Percentiles rank a stretch among this genome's conserved stretches.
Conservation (phyloP, 2,797 vertebrate species). For the Poecilia wingei region DNA sequence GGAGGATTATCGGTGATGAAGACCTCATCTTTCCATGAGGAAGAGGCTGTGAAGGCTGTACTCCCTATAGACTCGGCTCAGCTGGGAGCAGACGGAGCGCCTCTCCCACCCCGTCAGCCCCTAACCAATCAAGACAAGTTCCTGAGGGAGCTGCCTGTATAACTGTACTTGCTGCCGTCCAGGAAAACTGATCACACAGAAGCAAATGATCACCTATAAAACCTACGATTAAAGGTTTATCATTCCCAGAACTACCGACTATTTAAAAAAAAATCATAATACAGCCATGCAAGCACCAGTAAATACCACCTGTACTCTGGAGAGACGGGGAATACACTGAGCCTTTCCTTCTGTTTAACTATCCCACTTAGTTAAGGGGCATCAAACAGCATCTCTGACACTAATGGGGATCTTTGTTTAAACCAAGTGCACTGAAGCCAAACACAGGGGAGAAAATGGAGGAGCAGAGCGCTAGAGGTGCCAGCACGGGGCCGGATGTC, state of each 20-base stretch:
- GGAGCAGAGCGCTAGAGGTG: constrained; percentile 5
- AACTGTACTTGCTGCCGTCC: constrained; percentile 54
- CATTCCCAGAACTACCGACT: too few relatives aligned
- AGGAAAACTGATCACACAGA: constrained; percentile 38
- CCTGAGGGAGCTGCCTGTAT: constrained; percentile 38
- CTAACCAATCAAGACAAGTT: constrained; percentile 78
- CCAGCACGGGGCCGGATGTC: neutral
- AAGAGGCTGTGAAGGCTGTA: constrained; percentile 27
- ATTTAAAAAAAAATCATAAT: neutral
- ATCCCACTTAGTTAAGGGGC: constrained; percentile 46
- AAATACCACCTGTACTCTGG: constrained; percentile 19
- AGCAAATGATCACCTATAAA: constrained; percentile 9
- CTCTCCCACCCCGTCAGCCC: constrained; percentile 66
- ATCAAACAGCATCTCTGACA: constrained; percentile 53
- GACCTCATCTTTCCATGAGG: constrained; percentile 12
- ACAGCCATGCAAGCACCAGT: neutral
- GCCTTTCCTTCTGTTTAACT: constrained; percentile 21
- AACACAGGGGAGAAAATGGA: constrained; percentile 46
- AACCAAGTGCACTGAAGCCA: constrained; percentile 51
- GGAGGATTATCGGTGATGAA: constrained; percentile 2
- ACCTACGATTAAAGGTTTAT: neutral
- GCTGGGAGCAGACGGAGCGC: constrained; percentile 62
- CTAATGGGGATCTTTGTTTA: constrained; percentile 68
- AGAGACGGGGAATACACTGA: neutral
- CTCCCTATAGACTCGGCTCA: constrained; percentile 37